Conservation (phyloP, 1,140 invertebrate genomes). For the Sminthurinus signatus region DNA sequence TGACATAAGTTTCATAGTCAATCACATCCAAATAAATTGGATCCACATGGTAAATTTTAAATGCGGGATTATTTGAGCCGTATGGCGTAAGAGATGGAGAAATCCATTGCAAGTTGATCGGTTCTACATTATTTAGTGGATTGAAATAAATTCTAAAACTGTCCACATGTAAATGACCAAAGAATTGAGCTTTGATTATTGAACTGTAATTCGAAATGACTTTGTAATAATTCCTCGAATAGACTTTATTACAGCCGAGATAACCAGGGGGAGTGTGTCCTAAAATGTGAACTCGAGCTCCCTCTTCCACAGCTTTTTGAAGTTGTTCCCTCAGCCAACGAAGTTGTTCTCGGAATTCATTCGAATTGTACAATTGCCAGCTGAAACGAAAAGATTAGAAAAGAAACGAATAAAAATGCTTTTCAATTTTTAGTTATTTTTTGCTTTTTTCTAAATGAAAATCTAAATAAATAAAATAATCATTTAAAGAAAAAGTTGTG, state of each 20-base stretch:
- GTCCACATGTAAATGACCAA: slow-evolving; percentile 50
- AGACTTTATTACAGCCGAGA: slow-evolving; percentile 23
- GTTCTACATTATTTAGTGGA: slow-evolving; percentile 34
- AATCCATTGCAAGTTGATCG: slow-evolving; percentile 47
- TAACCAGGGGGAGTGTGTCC: slow-evolving; percentile 39
- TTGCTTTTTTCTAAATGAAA: too few relatives aligned
- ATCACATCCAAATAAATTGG: slow-evolving; percentile 41
- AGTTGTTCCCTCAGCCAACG: slow-evolving; percentile 17
- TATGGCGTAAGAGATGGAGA: slow-evolving; percentile 47
- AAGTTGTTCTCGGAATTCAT: slow-evolving; percentile 45
- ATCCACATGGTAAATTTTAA: slow-evolving; percentile 49
- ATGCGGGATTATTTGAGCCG: slow-evolving; percentile 50
- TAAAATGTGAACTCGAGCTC: slow-evolving; percentile 31
- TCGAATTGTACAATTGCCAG: slow-evolving; percentile 56
- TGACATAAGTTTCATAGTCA: slow-evolving; percentile 49
- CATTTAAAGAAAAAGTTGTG: slow-evolving; percentile 41
- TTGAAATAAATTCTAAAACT: slow-evolving; percentile 46
- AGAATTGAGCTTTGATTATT: slow-evolving; percentile 40
- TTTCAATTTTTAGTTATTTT: neutral
- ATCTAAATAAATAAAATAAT: too few relatives aligned
- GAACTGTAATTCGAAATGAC: slow-evolving; percentile 20
- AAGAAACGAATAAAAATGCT: neutral
- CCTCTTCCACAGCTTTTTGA: slow-evolving; percentile 11
- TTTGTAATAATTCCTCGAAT: slow-evolving; percentile 31
- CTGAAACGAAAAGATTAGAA: neutral